These are phyloP conservation scores for Smutsia temminckii DNA, from an alignment of 2,797 vertebrate genomes.

Conservation along the genomic window DNA sequence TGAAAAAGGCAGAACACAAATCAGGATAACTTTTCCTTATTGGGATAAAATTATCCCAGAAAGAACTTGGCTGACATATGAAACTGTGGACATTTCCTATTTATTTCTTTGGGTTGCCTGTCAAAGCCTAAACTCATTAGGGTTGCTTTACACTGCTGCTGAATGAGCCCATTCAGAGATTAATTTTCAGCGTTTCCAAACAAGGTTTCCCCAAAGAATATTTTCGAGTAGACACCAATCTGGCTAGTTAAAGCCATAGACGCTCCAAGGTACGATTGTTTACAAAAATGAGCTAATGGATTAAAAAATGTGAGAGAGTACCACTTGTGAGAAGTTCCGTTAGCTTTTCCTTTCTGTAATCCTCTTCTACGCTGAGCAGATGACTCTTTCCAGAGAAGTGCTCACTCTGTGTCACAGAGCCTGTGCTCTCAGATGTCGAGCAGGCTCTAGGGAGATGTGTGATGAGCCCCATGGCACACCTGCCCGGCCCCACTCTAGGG, in stretches of 20 bases:
- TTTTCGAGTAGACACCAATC: not conserved
- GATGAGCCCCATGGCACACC: not conserved
- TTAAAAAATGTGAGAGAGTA: not conserved
- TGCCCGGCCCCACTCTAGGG: not conserved
- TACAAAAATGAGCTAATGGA: not conserved
- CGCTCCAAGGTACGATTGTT: not conserved
- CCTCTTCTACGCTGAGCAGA: not conserved
- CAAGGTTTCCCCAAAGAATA: conserved; percentile 29
- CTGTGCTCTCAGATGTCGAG: not conserved
- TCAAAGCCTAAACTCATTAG: not conserved
- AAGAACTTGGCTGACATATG: not conserved
- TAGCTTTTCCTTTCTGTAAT: not conserved
- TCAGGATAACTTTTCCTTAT: conserved; percentile 34
- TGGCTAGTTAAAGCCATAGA: not conserved
- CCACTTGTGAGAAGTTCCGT: not conserved
- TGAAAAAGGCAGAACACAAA: conserved; percentile 36
- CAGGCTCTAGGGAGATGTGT: not conserved
- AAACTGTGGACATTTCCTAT: conserved; percentile 7
- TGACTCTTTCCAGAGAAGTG: not conserved
- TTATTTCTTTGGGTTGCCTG: conserved; percentile 26
- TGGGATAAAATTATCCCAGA: conserved; percentile 49
- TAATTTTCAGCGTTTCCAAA: conserved; percentile 35
- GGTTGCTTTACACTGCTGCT: not conserved
- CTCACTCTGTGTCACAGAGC: not conserved
- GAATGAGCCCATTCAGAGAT: conserved; percentile 8